phyloP scores from a whole-genome alignment of 2,888 invertebrate genomes.

The Lysandra coridon region DNA sequence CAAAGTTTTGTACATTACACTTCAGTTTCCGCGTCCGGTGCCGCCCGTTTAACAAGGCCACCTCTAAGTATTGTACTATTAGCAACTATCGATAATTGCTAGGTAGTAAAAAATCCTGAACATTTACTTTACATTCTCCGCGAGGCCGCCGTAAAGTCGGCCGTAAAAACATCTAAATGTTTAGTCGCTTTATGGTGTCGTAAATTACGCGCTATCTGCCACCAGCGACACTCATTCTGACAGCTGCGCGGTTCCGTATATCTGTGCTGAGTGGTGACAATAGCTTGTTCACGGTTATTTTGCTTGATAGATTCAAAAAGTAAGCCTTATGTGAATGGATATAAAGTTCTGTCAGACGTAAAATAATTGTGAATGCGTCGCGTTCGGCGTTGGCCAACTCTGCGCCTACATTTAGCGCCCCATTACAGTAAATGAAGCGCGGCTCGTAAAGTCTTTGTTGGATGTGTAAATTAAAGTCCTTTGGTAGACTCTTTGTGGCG shows the following conservation, averaged over 20 bases:
- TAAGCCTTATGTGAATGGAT: too few species aligned
- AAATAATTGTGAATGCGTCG: neutral
- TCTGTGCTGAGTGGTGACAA: neutral
- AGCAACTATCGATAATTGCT: slow-evolving; percentile 11
- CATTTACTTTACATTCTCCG: slow-evolving; percentile 13
- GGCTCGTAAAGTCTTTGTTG: slow-evolving; percentile 1
- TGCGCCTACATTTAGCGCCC: neutral
- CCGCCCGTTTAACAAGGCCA: neutral
- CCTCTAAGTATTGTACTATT: neutral
- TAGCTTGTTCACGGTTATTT: neutral
- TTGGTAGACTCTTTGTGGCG: neutral
- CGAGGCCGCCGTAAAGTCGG: slow-evolving; percentile 13
- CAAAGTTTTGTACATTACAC: neutral
- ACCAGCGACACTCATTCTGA: neutral
- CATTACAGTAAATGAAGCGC: neutral
- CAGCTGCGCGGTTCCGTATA: slow-evolving; percentile 1
- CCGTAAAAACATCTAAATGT: slow-evolving; percentile 22
- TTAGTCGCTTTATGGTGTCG: neutral
- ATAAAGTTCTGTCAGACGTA: too few species aligned
- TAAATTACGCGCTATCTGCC: slow-evolving; percentile 5
- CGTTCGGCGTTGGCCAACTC: neutral
- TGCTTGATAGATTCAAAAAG: neutral
- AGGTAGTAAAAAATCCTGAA: slow-evolving; percentile 14
- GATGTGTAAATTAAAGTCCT: neutral
- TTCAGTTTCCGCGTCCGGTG: neutral